Conservation (phyloP, 2,888 invertebrate genomes). For the Syrista parreyssii region DNA sequence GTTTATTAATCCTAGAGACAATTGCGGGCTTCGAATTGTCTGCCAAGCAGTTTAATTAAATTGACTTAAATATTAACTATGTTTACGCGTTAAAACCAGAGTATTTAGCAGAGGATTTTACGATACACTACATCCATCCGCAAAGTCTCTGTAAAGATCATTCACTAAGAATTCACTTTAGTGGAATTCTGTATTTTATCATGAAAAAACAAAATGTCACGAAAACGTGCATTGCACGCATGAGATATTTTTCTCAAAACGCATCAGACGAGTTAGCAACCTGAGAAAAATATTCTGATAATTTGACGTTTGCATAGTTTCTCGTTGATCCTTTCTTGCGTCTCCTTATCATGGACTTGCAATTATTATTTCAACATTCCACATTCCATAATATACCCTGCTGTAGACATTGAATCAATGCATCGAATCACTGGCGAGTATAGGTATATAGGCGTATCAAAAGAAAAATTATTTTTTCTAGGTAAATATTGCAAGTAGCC, state of each 20-base stretch:
- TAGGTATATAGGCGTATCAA: background rate
- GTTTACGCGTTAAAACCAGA: slow-evolving; percentile 20
- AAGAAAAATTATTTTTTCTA: background rate
- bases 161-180: background rate
- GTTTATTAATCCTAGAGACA: slow-evolving; percentile 6
- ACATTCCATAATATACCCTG: background rate
- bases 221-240: background rate
- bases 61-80: slow-evolving; percentile 21
- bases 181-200: background rate
- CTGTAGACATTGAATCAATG: background rate
- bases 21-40: background rate
- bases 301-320: background rate
- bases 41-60: slow-evolving; percentile 17
- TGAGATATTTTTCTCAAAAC: background rate
- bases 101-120: slow-evolving; percentile 23
- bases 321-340: background rate
- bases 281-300: background rate
- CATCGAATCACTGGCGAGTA: background rate
- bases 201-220: background rate
- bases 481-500: background rate
- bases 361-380: background rate
- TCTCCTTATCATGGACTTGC: background rate
- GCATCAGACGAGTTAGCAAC: background rate
- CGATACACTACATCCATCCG: background rate
- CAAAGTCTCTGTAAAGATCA: background rate